Conservation (phyloP, 2,797 vertebrate species). For the Triplophysa yarkandensis region DNA sequence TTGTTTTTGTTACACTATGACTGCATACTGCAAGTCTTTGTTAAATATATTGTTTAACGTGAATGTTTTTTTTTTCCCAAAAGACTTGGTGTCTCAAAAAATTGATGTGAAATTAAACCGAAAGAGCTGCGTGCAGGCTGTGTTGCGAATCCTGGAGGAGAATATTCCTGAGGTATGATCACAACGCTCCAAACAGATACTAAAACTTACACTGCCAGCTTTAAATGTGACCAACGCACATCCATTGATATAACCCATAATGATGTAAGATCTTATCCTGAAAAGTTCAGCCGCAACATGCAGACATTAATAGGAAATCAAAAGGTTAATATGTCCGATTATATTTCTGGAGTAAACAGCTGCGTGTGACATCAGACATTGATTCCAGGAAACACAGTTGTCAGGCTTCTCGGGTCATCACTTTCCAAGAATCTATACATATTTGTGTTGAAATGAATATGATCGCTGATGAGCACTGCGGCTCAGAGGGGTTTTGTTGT, state of each 20-base stretch:
- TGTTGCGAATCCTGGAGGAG: conserved; percentile 86
- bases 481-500: no score
- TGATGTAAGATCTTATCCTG: not conserved
- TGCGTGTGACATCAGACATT: not conserved
- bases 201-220: not conserved
- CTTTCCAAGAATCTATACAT: no score
- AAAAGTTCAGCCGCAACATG: not conserved
- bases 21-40: no score
- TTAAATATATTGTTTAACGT: no score
- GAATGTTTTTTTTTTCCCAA: conserved; percentile 1
- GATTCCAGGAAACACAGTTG: conserved; percentile 13
- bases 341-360: conserved; percentile 16
- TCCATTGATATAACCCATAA: no score
- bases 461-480: no score
- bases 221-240: no score
- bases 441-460: not conserved
- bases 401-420: not conserved
- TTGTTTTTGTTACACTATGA: no score
- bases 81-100: conserved; percentile 85
- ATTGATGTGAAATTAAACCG: conserved; percentile 83
- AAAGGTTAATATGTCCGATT: not conserved
- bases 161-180: conserved; percentile 87
- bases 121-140: conserved; percentile 79
- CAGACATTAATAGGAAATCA: conserved; percentile 11
- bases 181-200: not conserved